These are phyloP conservation scores for Urocolius indicus DNA, from an alignment of 2,113 vertebrate species.

Conservation along the genomic window DNA sequence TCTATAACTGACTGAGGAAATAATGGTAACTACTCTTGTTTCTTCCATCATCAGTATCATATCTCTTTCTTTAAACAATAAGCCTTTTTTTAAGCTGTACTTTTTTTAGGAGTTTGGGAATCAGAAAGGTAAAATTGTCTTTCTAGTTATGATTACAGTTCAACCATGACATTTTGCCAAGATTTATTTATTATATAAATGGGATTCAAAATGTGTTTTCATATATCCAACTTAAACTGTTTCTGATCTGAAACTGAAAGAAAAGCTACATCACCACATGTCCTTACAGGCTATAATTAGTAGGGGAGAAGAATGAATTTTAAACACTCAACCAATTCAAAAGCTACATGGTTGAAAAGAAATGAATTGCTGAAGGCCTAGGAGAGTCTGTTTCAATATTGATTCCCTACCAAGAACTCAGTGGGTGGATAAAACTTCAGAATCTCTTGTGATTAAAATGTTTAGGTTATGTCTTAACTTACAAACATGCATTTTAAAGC, in stretches of 20 bases:
- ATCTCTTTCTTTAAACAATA: not conserved
- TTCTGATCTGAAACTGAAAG: not conserved
- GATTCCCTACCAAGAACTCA: slow-evolving; percentile 12
- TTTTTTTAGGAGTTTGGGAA: not conserved
- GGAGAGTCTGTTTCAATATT: not conserved
- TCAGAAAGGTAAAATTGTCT: not conserved
- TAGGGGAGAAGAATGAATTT: not conserved
- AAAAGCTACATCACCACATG: not conserved
- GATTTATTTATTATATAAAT: not conserved
- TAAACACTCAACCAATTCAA: slow-evolving; percentile 8
- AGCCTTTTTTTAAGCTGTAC: not conserved
- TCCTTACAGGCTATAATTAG: not conserved
- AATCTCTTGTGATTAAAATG: slow-evolving; percentile 23
- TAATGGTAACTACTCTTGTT: not conserved
- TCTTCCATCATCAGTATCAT: not conserved
- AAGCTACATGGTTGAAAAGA: slow-evolving; percentile 23
- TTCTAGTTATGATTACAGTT: not conserved
- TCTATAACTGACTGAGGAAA: not conserved
- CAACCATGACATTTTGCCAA: not conserved
- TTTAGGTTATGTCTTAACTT: slow-evolving; percentile 69
- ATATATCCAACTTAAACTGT: not conserved
- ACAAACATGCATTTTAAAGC: slow-evolving; percentile 62
- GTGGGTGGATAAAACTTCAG: slow-evolving; percentile 29
- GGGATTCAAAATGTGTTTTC: not conserved
- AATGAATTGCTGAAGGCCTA: slow-evolving; percentile 1